phyloP scores from a whole-genome alignment of 2,888 invertebrate genomes.

The Phengaris arion region DNA sequence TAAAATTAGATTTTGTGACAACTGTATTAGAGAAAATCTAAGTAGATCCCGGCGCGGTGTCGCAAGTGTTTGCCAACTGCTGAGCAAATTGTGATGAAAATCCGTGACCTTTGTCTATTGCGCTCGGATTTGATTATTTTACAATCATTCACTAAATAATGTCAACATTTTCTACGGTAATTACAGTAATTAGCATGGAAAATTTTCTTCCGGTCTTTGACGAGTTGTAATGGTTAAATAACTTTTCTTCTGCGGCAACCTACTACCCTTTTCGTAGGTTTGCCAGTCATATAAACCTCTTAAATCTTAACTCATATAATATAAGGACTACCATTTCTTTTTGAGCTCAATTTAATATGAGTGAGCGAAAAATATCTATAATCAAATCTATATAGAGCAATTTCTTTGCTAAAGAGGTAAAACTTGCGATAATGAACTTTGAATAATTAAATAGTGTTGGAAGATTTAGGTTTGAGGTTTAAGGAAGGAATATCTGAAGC shows the following conservation, averaged over 20 bases:
- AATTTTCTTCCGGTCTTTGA: background rate
- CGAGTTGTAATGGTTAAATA: background rate
- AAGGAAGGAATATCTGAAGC: no score
- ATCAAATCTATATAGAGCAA: background rate
- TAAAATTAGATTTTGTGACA: slow-evolving; percentile 15
- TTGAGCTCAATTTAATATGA: background rate
- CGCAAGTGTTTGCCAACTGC: slow-evolving; percentile 40
- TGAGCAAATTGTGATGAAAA: slow-evolving; percentile 42
- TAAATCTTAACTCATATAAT: no score
- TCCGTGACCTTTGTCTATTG: slow-evolving; percentile 42
- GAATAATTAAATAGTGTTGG: no score
- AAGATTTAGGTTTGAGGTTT: no score
- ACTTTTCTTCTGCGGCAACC: background rate
- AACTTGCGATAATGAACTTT: no score
- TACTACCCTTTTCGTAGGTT: background rate
- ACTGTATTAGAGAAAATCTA: slow-evolving; percentile 30
- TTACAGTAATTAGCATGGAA: background rate
- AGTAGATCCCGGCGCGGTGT: slow-evolving; percentile 28
- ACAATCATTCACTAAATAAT: slow-evolving; percentile 34
- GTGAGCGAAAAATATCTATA: background rate
- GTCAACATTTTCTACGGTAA: background rate
- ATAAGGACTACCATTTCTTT: background rate
- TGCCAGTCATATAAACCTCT: background rate
- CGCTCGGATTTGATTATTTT: slow-evolving; percentile 38
- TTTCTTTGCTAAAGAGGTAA: background rate